Conservation (phyloP, 2,797 vertebrate species). For the Holocentrus rufus region DNA sequence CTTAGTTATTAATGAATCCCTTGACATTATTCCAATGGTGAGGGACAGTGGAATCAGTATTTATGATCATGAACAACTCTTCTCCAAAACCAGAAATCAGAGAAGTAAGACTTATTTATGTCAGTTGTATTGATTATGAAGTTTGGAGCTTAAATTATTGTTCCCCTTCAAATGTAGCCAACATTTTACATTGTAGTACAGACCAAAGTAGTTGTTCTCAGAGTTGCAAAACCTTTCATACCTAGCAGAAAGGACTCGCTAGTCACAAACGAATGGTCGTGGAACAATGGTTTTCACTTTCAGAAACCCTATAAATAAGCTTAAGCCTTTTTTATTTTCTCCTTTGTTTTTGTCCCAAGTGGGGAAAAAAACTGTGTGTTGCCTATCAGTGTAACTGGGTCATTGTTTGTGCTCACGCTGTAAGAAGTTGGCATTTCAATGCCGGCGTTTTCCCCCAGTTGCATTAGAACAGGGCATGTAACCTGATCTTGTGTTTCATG, state of each 20-base stretch:
- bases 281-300: constrained; percentile 2
- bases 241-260: background rate
- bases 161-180: background rate
- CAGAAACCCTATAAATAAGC: background rate
- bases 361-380: constrained; percentile 24
- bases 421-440: constrained; percentile 57
- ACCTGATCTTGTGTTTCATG: constrained; percentile 66
- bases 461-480: constrained; percentile 50
- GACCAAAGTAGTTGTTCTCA: background rate
- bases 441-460: constrained; percentile 23
- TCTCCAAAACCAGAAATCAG: too few species aligned
- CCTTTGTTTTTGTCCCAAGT: constrained; percentile 18
- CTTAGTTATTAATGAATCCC: too few species aligned
- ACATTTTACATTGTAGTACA: background rate
- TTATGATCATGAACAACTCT: too few species aligned
- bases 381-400: constrained; percentile 50
- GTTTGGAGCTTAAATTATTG: too few species aligned
- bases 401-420: constrained; percentile 42
- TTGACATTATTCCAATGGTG: too few species aligned
- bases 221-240: too few species aligned
- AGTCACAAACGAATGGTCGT: background rate
- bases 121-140: too few species aligned
- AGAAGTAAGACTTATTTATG: too few species aligned
- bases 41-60: too few species aligned
- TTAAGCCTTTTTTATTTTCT: background rate